Evolutionary conservation across 1,140 invertebrate species (phyloP), one percentile per base, ranked within the genome.

Genomic region (Araneus ventricosus): DNA sequence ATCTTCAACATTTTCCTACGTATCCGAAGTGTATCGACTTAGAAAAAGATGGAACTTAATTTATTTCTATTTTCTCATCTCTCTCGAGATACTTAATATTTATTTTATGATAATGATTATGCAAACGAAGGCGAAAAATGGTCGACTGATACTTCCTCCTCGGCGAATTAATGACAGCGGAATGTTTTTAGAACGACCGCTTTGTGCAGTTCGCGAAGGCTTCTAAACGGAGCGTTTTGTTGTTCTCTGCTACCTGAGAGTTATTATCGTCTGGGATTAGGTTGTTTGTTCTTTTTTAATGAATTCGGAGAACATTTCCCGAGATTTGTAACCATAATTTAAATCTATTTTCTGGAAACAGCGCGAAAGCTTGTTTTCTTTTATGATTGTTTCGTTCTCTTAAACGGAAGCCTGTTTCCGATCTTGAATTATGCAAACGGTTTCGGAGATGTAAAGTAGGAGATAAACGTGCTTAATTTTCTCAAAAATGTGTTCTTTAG

Each of bases 101-200:
- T 93, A 93, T 93, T 93, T 93, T 93, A 93, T 93, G 91, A 79
- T 93, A 93, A 93, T 93, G 84, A 93, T 93, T 93, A 93, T 93
- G 85, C 67, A 93, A 93, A 93, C 82, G 84, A 80, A 67, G 41
- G 45, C 90, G 37, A 84, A 61, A 80, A 80, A 92, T 85, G 37
- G 61, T 67, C n/a, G n/a, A 67, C 7, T 67, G 79, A 90, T 61
- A 59, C 79, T 82, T 79, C 85, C 45, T 79, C n/a, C 70, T 88
- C 39, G n/a, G 80, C 80, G 52, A 90, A 93, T 93, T 93, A 93
- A 93, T 93, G 85, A 87, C 59, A 61, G 22, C 17, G 27, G 20
- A 70, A 86, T 93, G 91, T 93, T 93, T 61, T 93, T 80, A 30
- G 4, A 93, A 87, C 63, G 52, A 79, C 24, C 57, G 22, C 59